These are phyloP conservation scores for Circaetus cinerascens DNA, from an alignment of 2,113 vertebrate genomes.

Conservation along the genomic window DNA sequence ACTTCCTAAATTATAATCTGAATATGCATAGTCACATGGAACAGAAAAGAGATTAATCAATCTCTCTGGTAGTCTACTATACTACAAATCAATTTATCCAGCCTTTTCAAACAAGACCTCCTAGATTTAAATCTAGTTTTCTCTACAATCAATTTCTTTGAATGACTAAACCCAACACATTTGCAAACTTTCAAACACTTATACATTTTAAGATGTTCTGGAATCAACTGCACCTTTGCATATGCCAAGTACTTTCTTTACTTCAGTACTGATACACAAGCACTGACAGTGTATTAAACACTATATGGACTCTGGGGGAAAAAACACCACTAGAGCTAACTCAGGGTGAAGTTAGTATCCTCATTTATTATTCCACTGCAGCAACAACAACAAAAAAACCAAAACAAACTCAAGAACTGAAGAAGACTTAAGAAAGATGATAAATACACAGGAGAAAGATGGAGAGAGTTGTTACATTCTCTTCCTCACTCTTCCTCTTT, in stretches of 20 bases:
- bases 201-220: background rate
- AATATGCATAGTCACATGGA: background rate
- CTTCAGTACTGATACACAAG: background rate
- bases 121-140: background rate
- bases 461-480: background rate
- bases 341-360: background rate
- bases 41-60: background rate
- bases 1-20: background rate
- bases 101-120: background rate
- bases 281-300: background rate
- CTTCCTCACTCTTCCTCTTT: background rate
- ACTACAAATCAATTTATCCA: background rate
- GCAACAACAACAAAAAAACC: background rate
- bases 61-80: background rate
- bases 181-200: background rate
- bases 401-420: background rate
- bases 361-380: background rate
- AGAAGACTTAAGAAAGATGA: background rate
- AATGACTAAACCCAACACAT: background rate
- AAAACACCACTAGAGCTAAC: background rate
- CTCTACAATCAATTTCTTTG: background rate
- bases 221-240: background rate
- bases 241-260: background rate
- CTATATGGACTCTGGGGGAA: background rate
- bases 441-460: background rate